Percentiles rank a stretch among this genome's conserved stretches.
These are phyloP conservation scores for Cyprinodon variegatus DNA, from an alignment of 2,113 vertebrate genomes.

Conservation along the genomic window DNA sequence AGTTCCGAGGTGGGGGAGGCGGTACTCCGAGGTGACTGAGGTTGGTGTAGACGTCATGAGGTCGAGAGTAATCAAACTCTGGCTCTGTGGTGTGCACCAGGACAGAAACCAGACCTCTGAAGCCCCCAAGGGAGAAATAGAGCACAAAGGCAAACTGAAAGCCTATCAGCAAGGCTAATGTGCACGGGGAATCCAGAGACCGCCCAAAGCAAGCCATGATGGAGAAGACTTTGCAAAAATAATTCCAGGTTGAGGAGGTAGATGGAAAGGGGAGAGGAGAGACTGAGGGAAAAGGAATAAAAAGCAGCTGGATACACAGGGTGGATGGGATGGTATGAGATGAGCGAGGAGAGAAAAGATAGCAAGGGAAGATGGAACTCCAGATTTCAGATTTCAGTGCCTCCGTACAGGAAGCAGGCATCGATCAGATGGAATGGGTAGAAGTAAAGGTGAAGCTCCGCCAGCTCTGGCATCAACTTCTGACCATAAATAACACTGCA, in stretches of 20 bases:
- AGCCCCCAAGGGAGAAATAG: conserved; percentile 93
- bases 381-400: conserved; percentile 31
- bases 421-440: conserved; percentile 55
- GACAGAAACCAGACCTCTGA: conserved; percentile 88
- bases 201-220: conserved; percentile 78
- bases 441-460: conserved; percentile 46
- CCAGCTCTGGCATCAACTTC: conserved; percentile 63
- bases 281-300: not conserved
- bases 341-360: conserved; percentile 43
- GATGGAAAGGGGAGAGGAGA: conserved; percentile 16
- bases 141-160: conserved; percentile 96
- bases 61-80: conserved; percentile 89
- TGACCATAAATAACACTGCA: conserved; percentile 46
- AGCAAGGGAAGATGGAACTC: conserved; percentile 41
- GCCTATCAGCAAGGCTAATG: conserved; percentile 88
- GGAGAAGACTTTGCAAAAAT: conserved; percentile 7
- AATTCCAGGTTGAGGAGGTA: conserved; percentile 4
- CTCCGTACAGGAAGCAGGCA: conserved; percentile 17
- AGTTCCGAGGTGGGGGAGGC: conserved; percentile 67
- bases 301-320: conserved; percentile 12
- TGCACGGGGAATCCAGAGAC: conserved; percentile 86
- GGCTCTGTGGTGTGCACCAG: conserved; percentile 85
- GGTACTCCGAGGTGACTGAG: conserved; percentile 83
- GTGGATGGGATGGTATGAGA: conserved; percentile 17
- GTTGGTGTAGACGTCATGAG: conserved; percentile 93